phyloP scores from a whole-genome alignment of 92 coral and sea anemone genomes.

The Porites cylindrica region DNA sequence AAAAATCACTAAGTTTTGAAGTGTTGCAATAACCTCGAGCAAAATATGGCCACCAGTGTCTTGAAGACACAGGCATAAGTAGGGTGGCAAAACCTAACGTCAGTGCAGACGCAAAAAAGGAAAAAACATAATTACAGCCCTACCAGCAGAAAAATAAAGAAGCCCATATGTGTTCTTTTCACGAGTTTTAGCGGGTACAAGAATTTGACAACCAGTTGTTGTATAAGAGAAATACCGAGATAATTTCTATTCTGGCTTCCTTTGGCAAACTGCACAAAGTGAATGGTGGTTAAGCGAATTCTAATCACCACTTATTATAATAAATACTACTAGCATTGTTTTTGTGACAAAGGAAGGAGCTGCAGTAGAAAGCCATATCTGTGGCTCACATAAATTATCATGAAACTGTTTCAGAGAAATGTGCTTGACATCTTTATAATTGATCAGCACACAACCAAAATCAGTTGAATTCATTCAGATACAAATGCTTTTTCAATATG shows the following conservation, averaged over 20 bases:
- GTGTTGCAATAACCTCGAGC: slow-evolving; percentile 20
- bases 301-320: background rate
- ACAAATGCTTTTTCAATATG: slow-evolving; percentile 29
- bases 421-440: slow-evolving; percentile 61
- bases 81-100: slow-evolving; percentile 41
- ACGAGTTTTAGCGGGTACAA: slow-evolving; percentile 48
- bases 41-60: slow-evolving; percentile 37
- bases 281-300: background rate
- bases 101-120: slow-evolving; percentile 20
- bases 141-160: slow-evolving; percentile 35
- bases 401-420: slow-evolving; percentile 35
- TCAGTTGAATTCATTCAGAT: slow-evolving; percentile 23
- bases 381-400: background rate
- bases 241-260: slow-evolving; percentile 8
- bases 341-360: background rate
- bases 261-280: background rate
- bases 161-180: slow-evolving; percentile 15
- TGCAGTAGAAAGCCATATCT: slow-evolving; percentile 17
- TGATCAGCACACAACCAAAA: slow-evolving; percentile 24
- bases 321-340: slow-evolving; percentile 15
- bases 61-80: background rate
- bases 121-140: background rate
- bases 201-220: slow-evolving; percentile 43
- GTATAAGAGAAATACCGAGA: background rate
- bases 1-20: slow-evolving; percentile 17